phyloP scores from a whole-genome alignment of 2,113 vertebrate species.

The Paralichthys olivaceus region DNA sequence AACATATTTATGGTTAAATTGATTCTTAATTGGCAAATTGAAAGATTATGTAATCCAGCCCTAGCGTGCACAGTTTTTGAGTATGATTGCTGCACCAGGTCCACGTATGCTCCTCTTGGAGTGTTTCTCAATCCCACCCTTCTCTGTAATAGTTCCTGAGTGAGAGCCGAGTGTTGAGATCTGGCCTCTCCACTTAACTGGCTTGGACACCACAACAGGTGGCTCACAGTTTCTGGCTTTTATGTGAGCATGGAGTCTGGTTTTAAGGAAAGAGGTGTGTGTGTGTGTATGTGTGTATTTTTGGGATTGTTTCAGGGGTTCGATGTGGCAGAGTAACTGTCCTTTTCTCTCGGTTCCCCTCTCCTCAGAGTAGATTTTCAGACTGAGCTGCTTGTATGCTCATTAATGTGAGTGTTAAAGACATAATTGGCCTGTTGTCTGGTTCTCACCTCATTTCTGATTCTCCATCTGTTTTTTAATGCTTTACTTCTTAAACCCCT shows the following conservation, averaged over 20 bases:
- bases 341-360: not conserved
- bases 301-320: not conserved
- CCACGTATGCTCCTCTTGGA: slow-evolving; percentile 17
- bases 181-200: slow-evolving; percentile 18
- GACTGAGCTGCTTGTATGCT: slow-evolving; percentile 8
- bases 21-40: not conserved
- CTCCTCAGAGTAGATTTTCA: not conserved
- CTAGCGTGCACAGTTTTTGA: not conserved
- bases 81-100: not conserved
- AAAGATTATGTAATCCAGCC: not conserved
- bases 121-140: slow-evolving; percentile 9
- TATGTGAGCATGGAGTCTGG: not conserved
- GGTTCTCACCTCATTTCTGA: slow-evolving; percentile 25
- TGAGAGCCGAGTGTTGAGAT: slow-evolving; percentile 45
- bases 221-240: slow-evolving; percentile 19
- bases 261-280: not conserved
- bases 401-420: slow-evolving; percentile 27
- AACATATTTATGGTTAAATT: not conserved
- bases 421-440: slow-evolving; percentile 49
- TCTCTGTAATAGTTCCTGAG: slow-evolving; percentile 27
- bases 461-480: slow-evolving; percentile 39
- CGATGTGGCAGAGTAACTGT: not conserved
- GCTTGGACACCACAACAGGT: slow-evolving; percentile 62
- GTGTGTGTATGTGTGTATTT: not conserved
- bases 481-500: slow-evolving; percentile 45